A percentile compares a stretch with the other conserved stretches of the same genome.
phyloP scores from a whole-genome alignment of 2,113 vertebrate species.

The Morphnarchus princeps region DNA sequence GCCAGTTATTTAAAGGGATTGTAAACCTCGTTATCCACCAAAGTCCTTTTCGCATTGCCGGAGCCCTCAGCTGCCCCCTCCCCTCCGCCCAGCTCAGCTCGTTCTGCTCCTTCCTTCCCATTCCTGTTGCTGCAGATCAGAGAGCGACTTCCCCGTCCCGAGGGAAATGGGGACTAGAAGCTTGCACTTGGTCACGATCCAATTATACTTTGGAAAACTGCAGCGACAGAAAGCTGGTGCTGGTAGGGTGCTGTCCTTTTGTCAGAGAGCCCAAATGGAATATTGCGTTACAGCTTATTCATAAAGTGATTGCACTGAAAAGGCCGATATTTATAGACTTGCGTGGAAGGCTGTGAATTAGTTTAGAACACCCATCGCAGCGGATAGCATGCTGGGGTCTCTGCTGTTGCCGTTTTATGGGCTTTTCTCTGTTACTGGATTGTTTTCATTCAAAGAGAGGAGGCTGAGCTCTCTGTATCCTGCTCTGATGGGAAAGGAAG shows the following conservation, averaged over 20 bases:
- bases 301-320: not conserved
- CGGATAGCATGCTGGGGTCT: not conserved
- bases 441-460: not conserved
- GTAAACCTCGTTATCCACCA: not conserved
- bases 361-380: not conserved
- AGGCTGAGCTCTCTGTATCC: not conserved
- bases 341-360: not conserved
- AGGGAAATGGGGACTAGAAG: not conserved
- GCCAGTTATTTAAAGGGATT: not conserved
- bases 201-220: slow-evolving; percentile 7
- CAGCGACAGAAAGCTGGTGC: not conserved
- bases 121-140: not conserved
- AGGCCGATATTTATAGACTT: not conserved
- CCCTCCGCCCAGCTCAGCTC: not conserved
- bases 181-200: slow-evolving; percentile 1
- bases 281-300: not conserved
- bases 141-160: not conserved
- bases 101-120: not conserved
- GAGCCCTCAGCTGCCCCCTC: not conserved
- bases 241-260: slow-evolving; percentile 27
- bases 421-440: not conserved
- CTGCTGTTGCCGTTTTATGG: not conserved
- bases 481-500: not conserved
- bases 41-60: not conserved
- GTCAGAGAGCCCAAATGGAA: not conserved